phyloP scores from a whole-genome alignment of 2,113 vertebrate genomes.

The Megalops atlanticus region DNA sequence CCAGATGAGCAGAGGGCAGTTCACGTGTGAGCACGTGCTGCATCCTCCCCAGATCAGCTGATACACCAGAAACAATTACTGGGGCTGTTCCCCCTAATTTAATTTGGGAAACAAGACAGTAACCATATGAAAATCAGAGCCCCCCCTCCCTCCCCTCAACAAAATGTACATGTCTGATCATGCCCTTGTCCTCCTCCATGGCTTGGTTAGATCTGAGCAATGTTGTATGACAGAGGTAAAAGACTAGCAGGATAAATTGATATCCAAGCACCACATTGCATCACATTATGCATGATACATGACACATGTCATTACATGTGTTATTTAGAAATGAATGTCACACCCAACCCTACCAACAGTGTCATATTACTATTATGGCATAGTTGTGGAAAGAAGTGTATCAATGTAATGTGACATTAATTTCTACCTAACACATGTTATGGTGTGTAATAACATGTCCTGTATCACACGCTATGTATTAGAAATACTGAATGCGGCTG shows the following conservation, averaged over 20 bases:
- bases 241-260: neutral
- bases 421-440: no score
- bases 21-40: conserved; percentile 2
- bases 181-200: neutral
- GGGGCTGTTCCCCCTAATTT: neutral
- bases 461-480: no score
- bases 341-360: no score
- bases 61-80: neutral
- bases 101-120: neutral
- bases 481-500: no score
- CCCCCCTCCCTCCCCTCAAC: neutral
- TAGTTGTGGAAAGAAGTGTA: no score
- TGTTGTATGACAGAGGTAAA: neutral
- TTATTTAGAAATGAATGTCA: no score
- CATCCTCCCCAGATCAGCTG: neutral
- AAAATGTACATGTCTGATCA: neutral
- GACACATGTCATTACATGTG: no score
- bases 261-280: no score
- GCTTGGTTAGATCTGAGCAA: neutral
- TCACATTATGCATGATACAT: no score
- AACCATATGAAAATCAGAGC: neutral
- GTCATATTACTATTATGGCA: no score
- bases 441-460: no score
- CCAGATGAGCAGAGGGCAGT: neutral
- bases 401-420: no score